Conservation (phyloP, 2,888 invertebrate genomes). For the Latheticus oryzae region DNA sequence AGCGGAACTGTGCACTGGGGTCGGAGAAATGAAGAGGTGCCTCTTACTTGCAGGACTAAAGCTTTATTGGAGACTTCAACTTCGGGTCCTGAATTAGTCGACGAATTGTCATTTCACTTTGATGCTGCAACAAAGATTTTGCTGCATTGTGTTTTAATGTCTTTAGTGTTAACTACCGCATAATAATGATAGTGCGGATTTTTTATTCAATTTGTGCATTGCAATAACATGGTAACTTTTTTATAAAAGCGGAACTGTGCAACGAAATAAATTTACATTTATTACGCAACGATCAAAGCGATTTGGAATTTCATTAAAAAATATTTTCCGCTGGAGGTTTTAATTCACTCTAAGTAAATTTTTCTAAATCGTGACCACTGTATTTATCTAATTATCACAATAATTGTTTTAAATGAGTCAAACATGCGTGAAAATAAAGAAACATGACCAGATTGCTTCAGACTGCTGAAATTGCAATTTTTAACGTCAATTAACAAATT, state of each 20-base stretch:
- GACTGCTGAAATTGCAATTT: slow-evolving; percentile 6
- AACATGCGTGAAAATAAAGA: background rate
- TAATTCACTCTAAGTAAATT: too few relatives aligned
- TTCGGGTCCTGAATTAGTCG: slow-evolving; percentile 23
- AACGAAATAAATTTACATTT: slow-evolving; percentile 19
- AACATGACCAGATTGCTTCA: slow-evolving; percentile 4
- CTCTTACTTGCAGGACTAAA: slow-evolving; percentile 22
- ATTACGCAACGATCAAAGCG: slow-evolving; percentile 1
- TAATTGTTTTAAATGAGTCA: background rate
- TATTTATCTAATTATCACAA: too few relatives aligned
- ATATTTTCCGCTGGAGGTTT: too few relatives aligned
- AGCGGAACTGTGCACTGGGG: slow-evolving; percentile 34
- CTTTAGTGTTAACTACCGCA: too few relatives aligned
- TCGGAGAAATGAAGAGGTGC: slow-evolving; percentile 16
- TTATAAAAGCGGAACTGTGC: too few relatives aligned
- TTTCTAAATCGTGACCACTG: too few relatives aligned
- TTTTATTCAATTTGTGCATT: background rate
- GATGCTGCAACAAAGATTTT: too few relatives aligned
- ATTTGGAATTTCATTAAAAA: slow-evolving; percentile 2
- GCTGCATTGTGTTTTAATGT: too few relatives aligned
- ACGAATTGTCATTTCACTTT: slow-evolving; percentile 32
- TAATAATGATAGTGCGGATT: too few relatives aligned
- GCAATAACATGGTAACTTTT: too few relatives aligned
- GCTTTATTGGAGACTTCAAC: slow-evolving; percentile 39
- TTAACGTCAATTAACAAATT: slow-evolving; percentile 4